Evolutionary conservation across 2,888 invertebrate genomes (phyloP), one percentile per base, ranked within the genome.

Genomic region (Trichopoda pennipes): DNA sequence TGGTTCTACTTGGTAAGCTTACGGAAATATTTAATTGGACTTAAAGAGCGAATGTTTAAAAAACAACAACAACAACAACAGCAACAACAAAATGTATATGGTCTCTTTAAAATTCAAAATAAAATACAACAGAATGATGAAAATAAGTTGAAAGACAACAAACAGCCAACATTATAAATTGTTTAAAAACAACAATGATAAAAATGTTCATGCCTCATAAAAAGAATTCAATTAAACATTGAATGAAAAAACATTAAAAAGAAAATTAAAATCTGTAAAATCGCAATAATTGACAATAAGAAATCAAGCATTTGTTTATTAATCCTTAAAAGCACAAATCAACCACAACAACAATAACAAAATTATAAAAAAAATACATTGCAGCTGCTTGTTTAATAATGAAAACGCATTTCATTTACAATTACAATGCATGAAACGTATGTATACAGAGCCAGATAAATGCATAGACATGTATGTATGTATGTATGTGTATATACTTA

Each of bases 291-390:
- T 73, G 73, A 68, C 51, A 77, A 49, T 38, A 58, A 70, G 58
- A 68, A 77, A 77, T 77, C 87, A 68, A 76, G 44, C 51, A 69
- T 70, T 80, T 80, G 56, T 61, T 68, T 76, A 44, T 56, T 60
- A 68, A 75, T 75, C 63, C 69, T 80, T 32, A 79, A 75, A 69
- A 70, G 73, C 73, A 32, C 32, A 55, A 61, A 56, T 21, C 44
- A 47, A 44, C 49, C 38, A 17, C 35, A 51, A 38, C 32, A 72
- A 42, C 83, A 84, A 84, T 58, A 19, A 16, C 16, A 17, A 23
- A 44, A 38, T 19, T 21, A 19, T 16, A 51, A 51, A 16, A 21
- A 19, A 53, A 61, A 38, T 28, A 38, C 38, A 7, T 74, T 74
- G 69, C 77, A 70, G 77, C 78, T 74, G 74, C 81, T 81, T 38